Percentiles rank a stretch among this genome's conserved stretches.
phyloP scores from a whole-genome alignment of 2,113 vertebrate species.

The Dipodomys ordii region DNA sequence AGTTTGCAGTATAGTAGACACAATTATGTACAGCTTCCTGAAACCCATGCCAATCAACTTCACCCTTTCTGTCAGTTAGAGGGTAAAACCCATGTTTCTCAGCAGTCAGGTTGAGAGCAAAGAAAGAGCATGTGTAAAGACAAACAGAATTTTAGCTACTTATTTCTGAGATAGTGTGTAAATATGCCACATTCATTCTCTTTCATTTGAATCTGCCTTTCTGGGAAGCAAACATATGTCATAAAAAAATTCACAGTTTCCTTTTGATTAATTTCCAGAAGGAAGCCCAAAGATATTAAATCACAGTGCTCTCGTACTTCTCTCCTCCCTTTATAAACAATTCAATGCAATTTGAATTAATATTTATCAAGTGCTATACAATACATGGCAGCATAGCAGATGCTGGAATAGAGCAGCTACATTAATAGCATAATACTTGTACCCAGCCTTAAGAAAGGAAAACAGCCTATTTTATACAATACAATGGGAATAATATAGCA shows the following conservation, averaged over 20 bases:
- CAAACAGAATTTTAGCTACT: slow-evolving; percentile 64
- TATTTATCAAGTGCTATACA: slow-evolving; percentile 68
- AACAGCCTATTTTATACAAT: background rate
- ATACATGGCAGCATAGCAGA: background rate
- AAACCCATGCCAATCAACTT: slow-evolving; percentile 74
- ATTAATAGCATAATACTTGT: background rate
- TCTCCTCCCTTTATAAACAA: slow-evolving; percentile 74
- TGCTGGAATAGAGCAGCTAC: background rate
- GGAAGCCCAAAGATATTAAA: slow-evolving; percentile 75
- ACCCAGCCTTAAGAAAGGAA: slow-evolving; percentile 1
- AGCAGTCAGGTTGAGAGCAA: slow-evolving; percentile 60
- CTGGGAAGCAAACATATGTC: slow-evolving; percentile 65
- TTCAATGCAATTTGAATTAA: slow-evolving; percentile 78
- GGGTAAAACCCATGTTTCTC: slow-evolving; percentile 72
- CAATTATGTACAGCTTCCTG: slow-evolving; percentile 76
- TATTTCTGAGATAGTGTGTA: slow-evolving; percentile 69
- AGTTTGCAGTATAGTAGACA: slow-evolving; percentile 59
- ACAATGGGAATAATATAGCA: background rate
- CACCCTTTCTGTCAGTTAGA: slow-evolving; percentile 69
- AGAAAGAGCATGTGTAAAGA: slow-evolving; percentile 70
- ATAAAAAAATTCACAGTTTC: slow-evolving; percentile 77
- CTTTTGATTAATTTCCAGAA: slow-evolving; percentile 82
- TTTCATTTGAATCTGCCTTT: slow-evolving; percentile 76
- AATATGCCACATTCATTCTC: slow-evolving; percentile 64
- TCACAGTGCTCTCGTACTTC: slow-evolving; percentile 69